Evolutionary conservation across 2,113 vertebrate species (phyloP), one percentile per base, ranked within the genome.

Genomic region (Polyodon spathula): DNA sequence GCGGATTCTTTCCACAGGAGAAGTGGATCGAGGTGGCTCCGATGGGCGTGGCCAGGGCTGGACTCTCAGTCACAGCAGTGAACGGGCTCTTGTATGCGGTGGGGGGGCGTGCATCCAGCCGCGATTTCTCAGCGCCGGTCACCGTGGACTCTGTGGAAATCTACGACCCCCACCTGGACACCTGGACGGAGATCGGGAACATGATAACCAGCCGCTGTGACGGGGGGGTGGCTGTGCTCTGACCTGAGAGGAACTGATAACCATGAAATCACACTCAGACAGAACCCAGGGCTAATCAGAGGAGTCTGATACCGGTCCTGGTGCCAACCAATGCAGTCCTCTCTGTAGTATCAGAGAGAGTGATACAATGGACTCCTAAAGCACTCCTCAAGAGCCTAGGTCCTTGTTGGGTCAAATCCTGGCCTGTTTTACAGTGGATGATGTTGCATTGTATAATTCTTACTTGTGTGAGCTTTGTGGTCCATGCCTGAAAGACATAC

Each of bases 201-300:
- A 97, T 98, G 94, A 97, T 97, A 77, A 96, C 95, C 51, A 98
- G 96, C 77, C 93, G 95, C 70, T 98, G 93, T 2, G 95, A 98
- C 55, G 95, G 93, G 27, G 93, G 92, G 0, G 76, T 97, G 68
- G 95, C 93, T 43, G 92, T 97, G 58, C 87, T 98, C 42, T 98
- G 72, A 91, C 9, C 46, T 14, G 48, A n/a, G 8, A 11, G 12
- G 48, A 6, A n/a, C 42, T 4, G 42, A 44, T 9, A 14, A 50
- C 14, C 5, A 3, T 50, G 15, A 6, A 14, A 14, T 6, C 12
- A 50, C 12, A 5, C 14, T 4, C 12, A n/a, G 12, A 3, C 15
- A 10, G 5, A 50, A n/a, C 15, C 12, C 48, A 50, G 14, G 8
- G 43, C 27, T 27, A 2, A 27, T 27, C 27, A 27, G 27, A 27